Conservation (phyloP, 2,797 vertebrate genomes). For the Microctenopoma lineatum region DNA sequence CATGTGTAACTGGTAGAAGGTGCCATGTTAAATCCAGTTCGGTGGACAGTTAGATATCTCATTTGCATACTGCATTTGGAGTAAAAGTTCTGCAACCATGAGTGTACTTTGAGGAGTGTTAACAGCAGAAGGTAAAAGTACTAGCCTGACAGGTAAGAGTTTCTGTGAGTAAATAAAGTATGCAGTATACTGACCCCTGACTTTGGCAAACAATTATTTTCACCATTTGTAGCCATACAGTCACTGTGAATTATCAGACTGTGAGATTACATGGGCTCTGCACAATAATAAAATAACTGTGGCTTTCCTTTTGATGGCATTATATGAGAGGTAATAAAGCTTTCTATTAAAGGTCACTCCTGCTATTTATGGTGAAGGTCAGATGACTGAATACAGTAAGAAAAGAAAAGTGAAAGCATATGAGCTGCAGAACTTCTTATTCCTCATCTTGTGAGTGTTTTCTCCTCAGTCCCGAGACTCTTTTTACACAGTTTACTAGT, state of each 20-base stretch:
- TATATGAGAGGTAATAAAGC: slow-evolving; percentile 4
- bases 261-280: slow-evolving; percentile 17
- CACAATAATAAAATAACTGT: slow-evolving; percentile 8
- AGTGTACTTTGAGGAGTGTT: too few relatives aligned
- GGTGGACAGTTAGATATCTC: too few relatives aligned
- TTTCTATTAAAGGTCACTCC: slow-evolving; percentile 22
- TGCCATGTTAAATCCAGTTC: too few relatives aligned
- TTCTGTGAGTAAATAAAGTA: too few relatives aligned
- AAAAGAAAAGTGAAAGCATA: slow-evolving; percentile 4
- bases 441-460: not conserved
- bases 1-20: too few relatives aligned
- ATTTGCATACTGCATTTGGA: too few relatives aligned
- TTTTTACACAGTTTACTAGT: too few relatives aligned
- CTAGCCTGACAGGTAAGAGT: too few relatives aligned
- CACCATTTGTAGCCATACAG: slow-evolving; percentile 13
- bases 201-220: slow-evolving; percentile 26
- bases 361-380: slow-evolving; percentile 2
- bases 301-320: slow-evolving; percentile 17
- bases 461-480: not conserved
- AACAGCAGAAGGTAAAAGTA: too few relatives aligned
- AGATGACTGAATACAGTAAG: not conserved
- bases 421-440: not conserved
- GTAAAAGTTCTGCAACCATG: too few relatives aligned
- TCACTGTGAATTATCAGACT: slow-evolving; percentile 17
- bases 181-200: slow-evolving; percentile 2